Conservation (phyloP, 2,888 invertebrate species). For the Tethea ocularis region DNA sequence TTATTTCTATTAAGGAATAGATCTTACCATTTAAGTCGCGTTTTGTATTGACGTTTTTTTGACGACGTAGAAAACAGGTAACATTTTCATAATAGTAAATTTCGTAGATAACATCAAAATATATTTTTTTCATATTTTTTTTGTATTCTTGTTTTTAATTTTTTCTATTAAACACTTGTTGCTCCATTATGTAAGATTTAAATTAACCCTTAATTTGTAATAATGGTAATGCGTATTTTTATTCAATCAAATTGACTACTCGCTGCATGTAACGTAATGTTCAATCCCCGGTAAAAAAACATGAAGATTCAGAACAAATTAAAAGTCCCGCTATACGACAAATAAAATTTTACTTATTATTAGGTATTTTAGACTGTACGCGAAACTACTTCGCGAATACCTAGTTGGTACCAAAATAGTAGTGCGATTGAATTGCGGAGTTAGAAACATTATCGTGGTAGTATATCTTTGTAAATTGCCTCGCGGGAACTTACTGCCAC, state of each 20-base stretch:
- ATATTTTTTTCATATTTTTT: too few relatives aligned
- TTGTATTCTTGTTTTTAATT: too few relatives aligned
- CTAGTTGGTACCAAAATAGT: background rate
- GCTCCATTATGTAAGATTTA: too few relatives aligned
- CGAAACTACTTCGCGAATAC: background rate
- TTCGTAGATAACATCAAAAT: background rate
- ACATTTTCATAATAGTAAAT: background rate
- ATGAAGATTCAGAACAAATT: background rate
- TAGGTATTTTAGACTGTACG: background rate
- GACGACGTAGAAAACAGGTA: too few relatives aligned
- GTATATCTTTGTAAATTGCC: background rate
- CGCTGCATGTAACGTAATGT: too few relatives aligned
- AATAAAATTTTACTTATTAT: background rate
- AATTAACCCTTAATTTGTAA: too few relatives aligned
- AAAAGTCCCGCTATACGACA: background rate
- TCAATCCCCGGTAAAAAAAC: too few relatives aligned
- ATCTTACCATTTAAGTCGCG: too few relatives aligned
- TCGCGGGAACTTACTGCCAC: background rate
- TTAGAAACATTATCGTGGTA: background rate
- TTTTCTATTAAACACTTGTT: too few relatives aligned
- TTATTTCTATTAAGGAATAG: background rate
- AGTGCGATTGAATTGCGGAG: background rate
- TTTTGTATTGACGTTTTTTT: too few relatives aligned
- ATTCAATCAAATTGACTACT: too few relatives aligned
- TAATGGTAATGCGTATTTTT: too few relatives aligned